Evolutionary conservation across 2,113 vertebrate genomes (phyloP).

Genomic region (Perca flavescens): DNA sequence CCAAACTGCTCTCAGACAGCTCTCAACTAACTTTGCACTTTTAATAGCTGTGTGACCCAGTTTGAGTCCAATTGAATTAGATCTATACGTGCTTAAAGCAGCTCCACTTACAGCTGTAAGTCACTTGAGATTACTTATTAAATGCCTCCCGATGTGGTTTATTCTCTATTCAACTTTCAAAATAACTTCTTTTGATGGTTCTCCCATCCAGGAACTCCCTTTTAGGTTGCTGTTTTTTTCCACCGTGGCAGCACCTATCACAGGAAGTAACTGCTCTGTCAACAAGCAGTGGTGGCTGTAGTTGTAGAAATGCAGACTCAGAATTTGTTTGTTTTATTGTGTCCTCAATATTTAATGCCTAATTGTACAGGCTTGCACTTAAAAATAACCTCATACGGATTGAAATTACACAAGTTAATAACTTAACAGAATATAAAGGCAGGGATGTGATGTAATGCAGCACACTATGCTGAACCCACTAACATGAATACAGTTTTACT

Average conservation of each 20-base stretch:
- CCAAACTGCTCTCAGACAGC: constrained; percentile 58
- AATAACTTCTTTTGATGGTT: constrained; percentile 49
- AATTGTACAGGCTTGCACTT: neutral
- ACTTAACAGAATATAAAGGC: neutral
- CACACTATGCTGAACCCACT: neutral
- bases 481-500: neutral
- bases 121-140: constrained; percentile 64
- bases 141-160: constrained; percentile 52
- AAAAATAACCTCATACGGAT: neutral
- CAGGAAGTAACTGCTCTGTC: neutral
- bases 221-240: constrained; percentile 13
- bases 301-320: neutral
- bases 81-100: constrained; percentile 66
- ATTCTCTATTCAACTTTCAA: constrained; percentile 52
- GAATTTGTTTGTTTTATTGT: neutral
- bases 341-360: constrained; percentile 3
- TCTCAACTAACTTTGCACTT: constrained; percentile 67
- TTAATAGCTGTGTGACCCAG: constrained; percentile 77
- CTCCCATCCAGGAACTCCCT: constrained; percentile 40
- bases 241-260: neutral
- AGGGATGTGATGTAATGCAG: neutral
- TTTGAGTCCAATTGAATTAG: constrained; percentile 76
- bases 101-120: constrained; percentile 69
- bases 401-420: neutral
- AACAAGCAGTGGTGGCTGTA: constrained; percentile 7